Base-by-base conservation (phyloP, 2,888 invertebrate species). In the Synergus laeviventris region DNA sequence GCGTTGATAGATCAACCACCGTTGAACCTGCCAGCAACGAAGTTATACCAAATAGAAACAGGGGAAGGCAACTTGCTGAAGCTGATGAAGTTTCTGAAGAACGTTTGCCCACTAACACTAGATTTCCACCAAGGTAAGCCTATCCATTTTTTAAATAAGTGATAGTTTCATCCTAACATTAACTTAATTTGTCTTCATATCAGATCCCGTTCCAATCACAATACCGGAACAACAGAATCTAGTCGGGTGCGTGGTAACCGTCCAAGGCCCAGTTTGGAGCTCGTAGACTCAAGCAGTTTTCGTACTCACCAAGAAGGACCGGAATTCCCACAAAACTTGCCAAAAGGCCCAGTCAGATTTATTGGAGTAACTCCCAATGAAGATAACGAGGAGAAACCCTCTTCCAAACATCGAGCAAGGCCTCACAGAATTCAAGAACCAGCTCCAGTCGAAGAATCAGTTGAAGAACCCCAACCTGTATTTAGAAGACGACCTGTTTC, bases 231-330 rank as follows among this genome's bases (percentile, higher is more conserved):
- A 3, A 90, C 91, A 2, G 91, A 91, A 74, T 82, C 89, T 0
- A 86, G 85, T 0, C 85, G 89, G n/a, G 84, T 83, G 0, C 87
- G 91, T 11, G 89, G 88, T 18, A 90, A 89, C 36, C 87, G 90
- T 3, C 90, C 88, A 82, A 93, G 96, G 24, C 96, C 96, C 62
- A 95, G 95, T 85, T 93, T 96, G 75, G 96, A 96, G 88, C 92
- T 96, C 9, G 95, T 97, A 0, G 97, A 97, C 88, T 95, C 95
- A 83, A 95, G 95, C 83, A 95, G 95, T 84, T 97, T 97, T 91
- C 95, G 96, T 0, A 96, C 96, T 0, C 93, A 95, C 85, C 83
- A 88, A 78, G 90, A 91, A 21, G 92, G 92, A 24, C 92, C 93
- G 0, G 93, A 94, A 79, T 94, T 94, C 83, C 93, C 93, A 1